Evolutionary conservation across 2,113 vertebrate genomes (phyloP).

Genomic region (Galbula dea): DNA sequence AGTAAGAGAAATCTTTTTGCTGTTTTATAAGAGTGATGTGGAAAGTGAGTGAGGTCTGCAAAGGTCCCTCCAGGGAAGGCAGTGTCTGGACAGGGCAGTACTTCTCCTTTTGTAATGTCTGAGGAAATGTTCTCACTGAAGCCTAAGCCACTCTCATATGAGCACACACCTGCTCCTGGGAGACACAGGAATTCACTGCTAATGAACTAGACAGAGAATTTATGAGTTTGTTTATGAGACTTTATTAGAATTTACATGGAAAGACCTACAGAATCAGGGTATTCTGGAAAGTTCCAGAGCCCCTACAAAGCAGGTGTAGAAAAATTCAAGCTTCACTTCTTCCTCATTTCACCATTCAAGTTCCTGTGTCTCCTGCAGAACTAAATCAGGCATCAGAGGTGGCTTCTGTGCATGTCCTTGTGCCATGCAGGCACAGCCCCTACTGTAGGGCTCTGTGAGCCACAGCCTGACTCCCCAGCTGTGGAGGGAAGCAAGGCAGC

Average conservation of each 20-base stretch:
- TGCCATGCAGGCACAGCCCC: background rate
- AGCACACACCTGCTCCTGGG: background rate
- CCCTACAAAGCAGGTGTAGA: background rate
- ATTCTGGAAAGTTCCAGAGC: background rate
- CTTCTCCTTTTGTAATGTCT: conserved; percentile 37
- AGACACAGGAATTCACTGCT: background rate
- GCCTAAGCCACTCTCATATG: background rate
- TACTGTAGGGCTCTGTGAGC: rapidly evolving
- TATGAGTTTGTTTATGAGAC: background rate
- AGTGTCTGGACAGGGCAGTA: background rate
- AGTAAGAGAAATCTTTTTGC: too few relatives aligned
- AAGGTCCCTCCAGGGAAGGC: background rate
- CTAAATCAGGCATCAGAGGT: background rate
- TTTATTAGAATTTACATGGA: too few relatives aligned
- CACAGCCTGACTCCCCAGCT: background rate
- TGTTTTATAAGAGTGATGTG: background rate
- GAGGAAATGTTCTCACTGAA: background rate
- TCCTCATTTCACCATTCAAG: conserved; percentile 25
- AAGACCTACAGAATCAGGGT: background rate
- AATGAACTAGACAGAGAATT: background rate
- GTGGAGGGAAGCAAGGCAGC: background rate
- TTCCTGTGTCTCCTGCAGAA: conserved; percentile 1
- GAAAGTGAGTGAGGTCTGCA: background rate
- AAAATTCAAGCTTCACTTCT: background rate
- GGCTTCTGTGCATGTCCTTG: rapidly evolving